Evolutionary conservation across 2,113 vertebrate genomes (phyloP).

Genomic region (Trochalopteron elliotii): DNA sequence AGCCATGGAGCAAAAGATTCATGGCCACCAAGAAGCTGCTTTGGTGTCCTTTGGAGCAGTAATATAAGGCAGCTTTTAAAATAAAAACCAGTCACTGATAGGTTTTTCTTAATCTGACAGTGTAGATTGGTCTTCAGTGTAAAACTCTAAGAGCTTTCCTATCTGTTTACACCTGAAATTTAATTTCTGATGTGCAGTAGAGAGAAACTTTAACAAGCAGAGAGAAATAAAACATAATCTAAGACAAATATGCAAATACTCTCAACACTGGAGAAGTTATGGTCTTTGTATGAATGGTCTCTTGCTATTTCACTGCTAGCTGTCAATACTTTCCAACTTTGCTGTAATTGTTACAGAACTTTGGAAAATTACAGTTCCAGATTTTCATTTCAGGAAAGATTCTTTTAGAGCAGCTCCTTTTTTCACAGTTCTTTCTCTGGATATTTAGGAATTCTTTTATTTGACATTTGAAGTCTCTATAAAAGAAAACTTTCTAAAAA

Average conservation of each 20-base stretch:
- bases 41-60: background rate
- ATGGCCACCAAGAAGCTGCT: background rate
- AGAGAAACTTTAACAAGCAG: background rate
- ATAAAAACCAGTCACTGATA: background rate
- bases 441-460: background rate
- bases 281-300: background rate
- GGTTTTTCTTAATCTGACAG: background rate
- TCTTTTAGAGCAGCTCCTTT: background rate
- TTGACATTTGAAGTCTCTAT: background rate
- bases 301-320: background rate
- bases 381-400: background rate
- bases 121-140: background rate
- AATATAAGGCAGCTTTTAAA: background rate
- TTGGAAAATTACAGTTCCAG: background rate
- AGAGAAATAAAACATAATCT: background rate
- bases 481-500: background rate
- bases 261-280: background rate
- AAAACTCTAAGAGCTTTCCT: background rate
- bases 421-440: background rate
- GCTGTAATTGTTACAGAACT: background rate
- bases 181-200: background rate
- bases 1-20: background rate
- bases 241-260: background rate
- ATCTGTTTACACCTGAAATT: background rate
- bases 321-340: background rate